Percentiles rank a stretch among this genome's conserved stretches.
Conservation (phyloP, 2,797 vertebrate species). For the Dendrocincla fuliginosa region DNA sequence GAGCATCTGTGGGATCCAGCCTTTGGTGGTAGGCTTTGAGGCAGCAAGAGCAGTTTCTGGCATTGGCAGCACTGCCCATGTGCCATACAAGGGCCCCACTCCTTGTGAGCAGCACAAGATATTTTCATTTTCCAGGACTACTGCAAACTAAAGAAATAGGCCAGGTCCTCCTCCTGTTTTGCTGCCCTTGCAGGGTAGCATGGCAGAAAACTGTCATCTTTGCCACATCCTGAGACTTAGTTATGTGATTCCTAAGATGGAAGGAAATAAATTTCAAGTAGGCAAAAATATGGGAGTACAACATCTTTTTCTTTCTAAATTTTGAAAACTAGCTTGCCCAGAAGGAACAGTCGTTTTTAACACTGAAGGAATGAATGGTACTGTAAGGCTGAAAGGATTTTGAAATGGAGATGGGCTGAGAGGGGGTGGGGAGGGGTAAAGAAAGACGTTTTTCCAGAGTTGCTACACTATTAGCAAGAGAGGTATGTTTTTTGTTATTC, state of each 20-base stretch:
- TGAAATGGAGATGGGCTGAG: neutral
- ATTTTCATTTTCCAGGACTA: neutral
- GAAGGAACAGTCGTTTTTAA: neutral
- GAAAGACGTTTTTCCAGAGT: neutral
- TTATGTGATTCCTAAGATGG: neutral
- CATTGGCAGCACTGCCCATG: fast-evolving
- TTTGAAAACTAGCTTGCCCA: neutral
- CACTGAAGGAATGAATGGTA: neutral
- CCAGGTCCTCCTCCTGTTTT: neutral
- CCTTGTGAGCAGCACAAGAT: neutral
- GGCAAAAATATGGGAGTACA: neutral
- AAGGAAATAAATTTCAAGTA: neutral
- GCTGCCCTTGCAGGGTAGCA: neutral
- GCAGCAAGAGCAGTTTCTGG: neutral
- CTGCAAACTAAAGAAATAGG: neutral
- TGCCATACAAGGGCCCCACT: neutral
- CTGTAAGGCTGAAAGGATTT: neutral
- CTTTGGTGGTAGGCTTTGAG: neutral
- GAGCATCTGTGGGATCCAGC: neutral
- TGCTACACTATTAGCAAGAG: neutral
- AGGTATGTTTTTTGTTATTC: neutral
- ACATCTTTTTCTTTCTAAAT: neutral
- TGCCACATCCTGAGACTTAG: neutral
- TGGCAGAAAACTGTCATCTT: neutral
- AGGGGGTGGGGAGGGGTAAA: neutral